These are phyloP conservation scores for Empis stercorea DNA, from an alignment of 2,888 invertebrate genomes.

Conservation along the genomic window DNA sequence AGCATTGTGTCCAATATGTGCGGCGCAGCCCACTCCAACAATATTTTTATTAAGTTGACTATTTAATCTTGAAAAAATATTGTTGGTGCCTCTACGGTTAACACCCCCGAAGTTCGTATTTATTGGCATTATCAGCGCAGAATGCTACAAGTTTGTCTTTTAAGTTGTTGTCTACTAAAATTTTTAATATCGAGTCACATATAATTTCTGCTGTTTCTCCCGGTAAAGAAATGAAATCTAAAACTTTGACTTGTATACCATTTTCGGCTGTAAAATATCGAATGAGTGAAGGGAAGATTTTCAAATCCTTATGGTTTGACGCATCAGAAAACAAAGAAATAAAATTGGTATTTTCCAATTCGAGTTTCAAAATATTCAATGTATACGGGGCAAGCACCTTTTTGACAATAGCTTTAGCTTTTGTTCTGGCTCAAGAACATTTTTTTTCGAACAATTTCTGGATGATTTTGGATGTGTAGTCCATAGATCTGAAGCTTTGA, in stretches of 20 bases:
- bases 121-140: background rate
- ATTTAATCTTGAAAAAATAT: background rate
- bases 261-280: background rate
- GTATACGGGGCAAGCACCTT: background rate
- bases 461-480: constrained; percentile 5
- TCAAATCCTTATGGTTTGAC: background rate
- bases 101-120: constrained; percentile 1
- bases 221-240: background rate
- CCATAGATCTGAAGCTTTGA: constrained; percentile 6
- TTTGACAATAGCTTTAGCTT: constrained; percentile 1
- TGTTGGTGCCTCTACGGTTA: background rate
- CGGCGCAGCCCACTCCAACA: constrained; percentile 11
- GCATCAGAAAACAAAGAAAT: background rate
- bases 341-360: background rate
- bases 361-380: background rate
- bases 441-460: constrained; percentile 4
- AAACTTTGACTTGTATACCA: background rate
- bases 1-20: constrained; percentile 10
- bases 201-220: background rate
- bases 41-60: background rate
- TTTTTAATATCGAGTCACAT: background rate
- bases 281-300: background rate
- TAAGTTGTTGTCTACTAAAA: background rate
- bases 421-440: constrained; percentile 2
- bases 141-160: background rate